Evolutionary conservation across 2,113 vertebrate species (phyloP).

Genomic region (Candoia aspera): DNA sequence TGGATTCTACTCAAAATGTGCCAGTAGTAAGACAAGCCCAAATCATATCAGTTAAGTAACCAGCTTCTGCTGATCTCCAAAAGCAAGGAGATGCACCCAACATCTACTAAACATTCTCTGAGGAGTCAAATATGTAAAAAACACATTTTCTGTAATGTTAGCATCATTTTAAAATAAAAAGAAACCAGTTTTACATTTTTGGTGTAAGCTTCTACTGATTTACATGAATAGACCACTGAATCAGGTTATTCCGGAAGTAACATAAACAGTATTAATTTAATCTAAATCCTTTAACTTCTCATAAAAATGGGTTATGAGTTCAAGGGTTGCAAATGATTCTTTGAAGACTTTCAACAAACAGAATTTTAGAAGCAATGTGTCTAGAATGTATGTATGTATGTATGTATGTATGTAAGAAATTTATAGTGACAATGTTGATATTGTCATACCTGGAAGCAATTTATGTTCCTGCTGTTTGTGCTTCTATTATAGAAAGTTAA

Average conservation of each 20-base stretch:
- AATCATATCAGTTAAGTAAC: not conserved
- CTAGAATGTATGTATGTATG: not conserved
- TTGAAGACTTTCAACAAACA: not conserved
- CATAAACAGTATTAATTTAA: not conserved
- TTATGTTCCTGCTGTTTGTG: not conserved
- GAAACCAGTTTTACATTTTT: not conserved
- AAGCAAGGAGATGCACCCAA: not conserved
- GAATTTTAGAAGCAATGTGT: not conserved
- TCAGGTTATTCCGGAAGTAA: not conserved
- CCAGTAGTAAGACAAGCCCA: not conserved
- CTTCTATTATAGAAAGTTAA: constrained; percentile 69
- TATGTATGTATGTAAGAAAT: too few species aligned
- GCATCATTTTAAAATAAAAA: not conserved
- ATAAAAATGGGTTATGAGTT: not conserved
- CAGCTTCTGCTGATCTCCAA: not conserved
- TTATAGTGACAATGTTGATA: not conserved
- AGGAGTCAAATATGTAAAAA: not conserved
- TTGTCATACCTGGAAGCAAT: not conserved
- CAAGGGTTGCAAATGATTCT: not conserved
- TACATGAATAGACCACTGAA: not conserved
- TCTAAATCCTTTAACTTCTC: not conserved
- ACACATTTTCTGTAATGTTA: not conserved
- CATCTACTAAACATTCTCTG: not conserved
- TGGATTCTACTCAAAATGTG: not conserved
- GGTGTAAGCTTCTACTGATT: not conserved